These are phyloP conservation scores for Lasioglossum marginatum DNA, from an alignment of 2,888 invertebrate species.

Conservation along the genomic window DNA sequence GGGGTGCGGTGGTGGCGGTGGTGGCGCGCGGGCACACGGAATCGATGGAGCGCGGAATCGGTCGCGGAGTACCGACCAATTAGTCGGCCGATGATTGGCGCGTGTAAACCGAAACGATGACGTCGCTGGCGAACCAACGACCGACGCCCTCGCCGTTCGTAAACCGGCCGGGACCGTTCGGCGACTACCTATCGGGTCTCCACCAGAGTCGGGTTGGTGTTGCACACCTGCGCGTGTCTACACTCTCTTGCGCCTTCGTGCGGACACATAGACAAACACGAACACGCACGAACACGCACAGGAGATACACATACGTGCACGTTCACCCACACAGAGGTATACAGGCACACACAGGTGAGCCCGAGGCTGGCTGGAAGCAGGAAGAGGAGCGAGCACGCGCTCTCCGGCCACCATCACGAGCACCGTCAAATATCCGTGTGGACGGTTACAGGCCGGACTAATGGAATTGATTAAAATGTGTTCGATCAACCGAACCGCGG, in stretches of 20 bases:
- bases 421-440: conserved; percentile 75
- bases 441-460: conserved; percentile 79
- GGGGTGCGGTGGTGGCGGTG: conserved; percentile 31
- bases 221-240: background rate
- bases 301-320: background rate
- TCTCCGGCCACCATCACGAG: conserved; percentile 58
- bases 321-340: background rate
- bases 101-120: conserved; percentile 81
- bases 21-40: conserved; percentile 60
- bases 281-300: background rate
- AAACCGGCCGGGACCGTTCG: conserved; percentile 69
- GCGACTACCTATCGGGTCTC: conserved; percentile 56
- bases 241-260: conserved; percentile 8
- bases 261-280: background rate
- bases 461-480: conserved; percentile 85
- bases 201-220: conserved; percentile 1
- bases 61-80: conserved; percentile 82
- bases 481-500: conserved; percentile 82
- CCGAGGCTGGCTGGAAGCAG: background rate
- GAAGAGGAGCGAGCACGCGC: conserved; percentile 15
- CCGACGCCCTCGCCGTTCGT: conserved; percentile 71
- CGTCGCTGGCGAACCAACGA: conserved; percentile 78
- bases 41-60: conserved; percentile 74
- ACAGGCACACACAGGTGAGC: background rate
- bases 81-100: conserved; percentile 83